Evolutionary conservation across 2,113 vertebrate species (phyloP), one percentile per base, ranked within the genome.

Genomic region (Verasper variegatus): DNA sequence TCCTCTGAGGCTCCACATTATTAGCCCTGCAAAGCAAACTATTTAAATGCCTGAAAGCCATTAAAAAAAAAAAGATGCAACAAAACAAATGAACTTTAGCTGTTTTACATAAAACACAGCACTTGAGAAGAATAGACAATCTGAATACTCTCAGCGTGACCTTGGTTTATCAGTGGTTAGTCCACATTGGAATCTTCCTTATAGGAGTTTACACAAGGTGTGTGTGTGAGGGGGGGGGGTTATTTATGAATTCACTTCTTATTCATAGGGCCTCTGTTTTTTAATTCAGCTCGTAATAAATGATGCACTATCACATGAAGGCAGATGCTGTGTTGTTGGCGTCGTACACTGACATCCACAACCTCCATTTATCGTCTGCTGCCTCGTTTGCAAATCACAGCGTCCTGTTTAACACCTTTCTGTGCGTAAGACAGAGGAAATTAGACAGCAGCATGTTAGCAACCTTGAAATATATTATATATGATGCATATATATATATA

Each of bases 351-450:
- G 23, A 79, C 54, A 79, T 70, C 21, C 11, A 24, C 61, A 78
- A 75, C 80, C 60, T 80, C 68, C 9, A 64, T 70, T 26, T 72
- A 64, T 63, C 71, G 70, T 59, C 68, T 79, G 71, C 65, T n/a
- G 66, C 49, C 27, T 74, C 35, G 68, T 89, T 84, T 84, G 55
- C 70, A 87, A 80, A 78, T 74, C 49, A 68, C 66, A 21, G 65
- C 49, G 18, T 63, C 35, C 49, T 52, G 65, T 60, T 73, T 27
- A 12, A 62, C 54, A 70, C 23, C 37, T 45, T 40, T 62, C 9
- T 81, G 57, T 23, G 20, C 24, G 18, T 26, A 58, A 59, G 15
- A 61, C 74, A 71, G 13, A 61, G 42, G 60, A 71, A 66, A 76
- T 26, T 5, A 76, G 72, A 80, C 11, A 54, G 24, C 1, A 1